Evolutionary conservation across 2,888 invertebrate species (phyloP), one percentile per base, ranked within the genome.

Genomic region (Stenotaenia linearis): DNA sequence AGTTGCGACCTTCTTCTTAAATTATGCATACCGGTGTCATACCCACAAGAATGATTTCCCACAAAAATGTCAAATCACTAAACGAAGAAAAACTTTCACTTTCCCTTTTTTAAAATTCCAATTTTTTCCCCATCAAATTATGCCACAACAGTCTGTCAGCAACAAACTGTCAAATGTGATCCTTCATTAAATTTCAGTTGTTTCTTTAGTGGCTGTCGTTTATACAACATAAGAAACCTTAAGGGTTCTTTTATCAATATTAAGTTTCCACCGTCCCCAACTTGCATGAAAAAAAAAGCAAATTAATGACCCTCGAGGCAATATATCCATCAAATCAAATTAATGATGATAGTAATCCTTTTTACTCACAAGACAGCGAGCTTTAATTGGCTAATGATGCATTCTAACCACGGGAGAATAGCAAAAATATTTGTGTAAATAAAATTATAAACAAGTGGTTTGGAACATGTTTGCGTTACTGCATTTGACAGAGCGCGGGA

Each of bases 181-280:
- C 69, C 69, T 69, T 69, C 69, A 69, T 69, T 69, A 69, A 69
- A 28, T 69, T 69, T 69, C 23, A 69, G 69, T 69, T 69, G 69
- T n/a, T 69, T 69, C 69, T 69, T 18, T 18, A 69, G 69, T 23
- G 69, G 69, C 69, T 69, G 69, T 69, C 69, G 69, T 69, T 69
- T 69, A 23, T 69, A 18, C 21, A 50, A 18, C 32, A 9, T 32
- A 69, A 69, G 69, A 69, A 69, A 69, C 69, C 69, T 69, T 69
- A 69, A 69, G 69, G 69, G 69, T 69, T 9, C 28, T 69, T 69
- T 69, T 25, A 69, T 69, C 69, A 69, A 69, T 69, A 69, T 69
- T 28, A 69, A 69, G 69, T 69, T 69, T 69, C 28, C 69, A 25
- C 23, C 3, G 2, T 15, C 69, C 25, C 25, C 6, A 69, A 69